Evolutionary conservation across 37 sponge, comb jelly and placozoan species (phyloP).

Genomic region (Spongilla lacustris): DNA sequence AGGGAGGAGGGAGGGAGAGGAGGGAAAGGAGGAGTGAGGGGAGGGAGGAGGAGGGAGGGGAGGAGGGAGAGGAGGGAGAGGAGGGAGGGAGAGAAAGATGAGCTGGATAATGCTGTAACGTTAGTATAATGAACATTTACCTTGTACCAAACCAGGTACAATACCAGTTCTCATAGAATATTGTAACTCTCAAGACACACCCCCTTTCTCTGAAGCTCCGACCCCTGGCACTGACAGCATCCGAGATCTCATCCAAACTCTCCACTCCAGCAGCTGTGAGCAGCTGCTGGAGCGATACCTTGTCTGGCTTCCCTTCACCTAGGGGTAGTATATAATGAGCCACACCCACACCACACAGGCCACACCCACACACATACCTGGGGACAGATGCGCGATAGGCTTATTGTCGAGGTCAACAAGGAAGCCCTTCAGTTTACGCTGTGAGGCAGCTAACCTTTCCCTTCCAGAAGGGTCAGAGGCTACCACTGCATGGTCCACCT

Average conservation of each 20-base stretch:
- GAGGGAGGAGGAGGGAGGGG: slow-evolving; percentile 6
- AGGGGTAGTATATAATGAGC: too few relatives aligned
- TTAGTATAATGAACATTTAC: too few relatives aligned
- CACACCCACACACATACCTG: background rate
- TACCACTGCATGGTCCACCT: slow-evolving; percentile 85
- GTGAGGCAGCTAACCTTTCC: slow-evolving; percentile 68
- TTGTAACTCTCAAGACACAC: slow-evolving; percentile 68
- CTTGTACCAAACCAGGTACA: slow-evolving; percentile 75
- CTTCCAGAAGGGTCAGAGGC: slow-evolving; percentile 52
- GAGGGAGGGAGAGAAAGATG: background rate
- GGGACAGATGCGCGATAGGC: slow-evolving; percentile 39
- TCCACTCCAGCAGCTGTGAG: slow-evolving; percentile 76
- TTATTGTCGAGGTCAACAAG: slow-evolving; percentile 51
- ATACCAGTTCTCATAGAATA: slow-evolving; percentile 78
- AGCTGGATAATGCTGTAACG: too few relatives aligned
- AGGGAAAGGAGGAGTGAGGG: too few relatives aligned
- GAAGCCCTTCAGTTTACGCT: slow-evolving; percentile 70
- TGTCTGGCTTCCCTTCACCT: slow-evolving; percentile 68
- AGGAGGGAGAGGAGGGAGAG: slow-evolving; percentile 7
- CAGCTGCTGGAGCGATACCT: slow-evolving; percentile 69
- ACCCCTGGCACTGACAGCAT: slow-evolving; percentile 67
- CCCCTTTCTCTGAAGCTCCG: slow-evolving; percentile 73
- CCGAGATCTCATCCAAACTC: slow-evolving; percentile 67
- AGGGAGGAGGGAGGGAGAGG: too few relatives aligned
- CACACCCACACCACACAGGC: too few relatives aligned